Evolutionary conservation across 1,140 invertebrate species (phyloP).

Genomic region (Drosophila busckii): DNA sequence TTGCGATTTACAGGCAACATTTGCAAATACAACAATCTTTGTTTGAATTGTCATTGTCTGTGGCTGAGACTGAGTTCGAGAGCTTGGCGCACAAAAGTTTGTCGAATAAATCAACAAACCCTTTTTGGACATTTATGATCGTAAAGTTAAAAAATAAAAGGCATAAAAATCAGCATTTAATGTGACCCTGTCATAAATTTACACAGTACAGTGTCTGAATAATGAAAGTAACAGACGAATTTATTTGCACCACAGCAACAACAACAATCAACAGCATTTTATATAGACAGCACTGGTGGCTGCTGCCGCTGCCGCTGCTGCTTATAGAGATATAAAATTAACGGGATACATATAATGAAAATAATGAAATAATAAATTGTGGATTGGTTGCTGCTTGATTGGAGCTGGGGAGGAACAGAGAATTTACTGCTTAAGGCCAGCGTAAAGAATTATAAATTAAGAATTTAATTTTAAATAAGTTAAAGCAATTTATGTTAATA

Average conservation of each 20-base stretch:
- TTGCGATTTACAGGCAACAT: too few species aligned
- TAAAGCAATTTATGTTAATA: too few species aligned
- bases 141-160: conserved; percentile 70
- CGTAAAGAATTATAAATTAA: too few species aligned
- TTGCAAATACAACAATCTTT: too few species aligned
- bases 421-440: too few species aligned
- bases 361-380: conserved; percentile 43
- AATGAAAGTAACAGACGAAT: conserved; percentile 40
- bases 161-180: conserved; percentile 51
- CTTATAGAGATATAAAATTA: conserved; percentile 33
- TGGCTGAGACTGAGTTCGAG: not conserved
- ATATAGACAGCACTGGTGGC: too few species aligned
- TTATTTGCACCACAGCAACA: conserved; percentile 23
- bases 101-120: conserved; percentile 71
- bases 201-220: conserved; percentile 28
- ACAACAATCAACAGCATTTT: too few species aligned
- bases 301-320: not conserved
- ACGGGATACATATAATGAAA: too few species aligned
- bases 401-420: not conserved
- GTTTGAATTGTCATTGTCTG: not conserved
- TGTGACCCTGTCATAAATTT: conserved; percentile 53
- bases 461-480: too few species aligned
- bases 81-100: conserved; percentile 61
- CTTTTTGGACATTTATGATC: conserved; percentile 75
- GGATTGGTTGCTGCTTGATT: not conserved